Evolutionary conservation across 2,888 invertebrate genomes (phyloP), one percentile per base, ranked within the genome.

Genomic region (Portevinia maculata): DNA sequence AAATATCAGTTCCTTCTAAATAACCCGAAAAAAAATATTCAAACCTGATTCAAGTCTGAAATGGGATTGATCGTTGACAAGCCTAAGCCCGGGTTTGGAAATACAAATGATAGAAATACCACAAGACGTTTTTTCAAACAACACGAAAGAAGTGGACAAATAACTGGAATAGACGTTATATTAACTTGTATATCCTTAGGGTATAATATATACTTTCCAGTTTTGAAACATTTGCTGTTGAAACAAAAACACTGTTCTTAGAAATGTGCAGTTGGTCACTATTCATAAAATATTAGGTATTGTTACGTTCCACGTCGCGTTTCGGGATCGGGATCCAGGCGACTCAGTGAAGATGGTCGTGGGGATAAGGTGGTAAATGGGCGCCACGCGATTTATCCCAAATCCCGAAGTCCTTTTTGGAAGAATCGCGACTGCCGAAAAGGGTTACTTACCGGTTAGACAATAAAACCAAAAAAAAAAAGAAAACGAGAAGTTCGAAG

Each of bases 61-160:
- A 34, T 60, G 46, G 46, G 34, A 1, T 30, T 59, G 4, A 57
- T 57, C 24, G 55, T 57, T 1, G 39, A 48, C 30, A 50, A 46
- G n/a, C 46, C 46, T 3, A 46, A 46, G 11, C 46, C 24, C 3
- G 46, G 46, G 21, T 39, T 55, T 34, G 53, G 34, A 1, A 53
- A 37, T 1, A 57, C 55, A 24, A 39, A 39, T 3, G 7, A 39
- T 13, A 24, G 55, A 0, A 57, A 57, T 39, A 24, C 59, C 2
- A 44, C 17, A 1, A 59, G 15, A 57, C 17, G 32, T 6, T 44
- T 41, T 59, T 59, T n/a, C 44, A 60, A 60, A 46, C n/a, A 60
- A n/a, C 34, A 60, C n/a, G 11, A 32, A 1, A 32, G 30, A 46
- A 60, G 32, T 60, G 30, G 32, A 1, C 13, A 46, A 8, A 60